Evolutionary conservation across 53 echinoderm and acorn worm species (phyloP).

Genomic region (Crossaster papposus): DNA sequence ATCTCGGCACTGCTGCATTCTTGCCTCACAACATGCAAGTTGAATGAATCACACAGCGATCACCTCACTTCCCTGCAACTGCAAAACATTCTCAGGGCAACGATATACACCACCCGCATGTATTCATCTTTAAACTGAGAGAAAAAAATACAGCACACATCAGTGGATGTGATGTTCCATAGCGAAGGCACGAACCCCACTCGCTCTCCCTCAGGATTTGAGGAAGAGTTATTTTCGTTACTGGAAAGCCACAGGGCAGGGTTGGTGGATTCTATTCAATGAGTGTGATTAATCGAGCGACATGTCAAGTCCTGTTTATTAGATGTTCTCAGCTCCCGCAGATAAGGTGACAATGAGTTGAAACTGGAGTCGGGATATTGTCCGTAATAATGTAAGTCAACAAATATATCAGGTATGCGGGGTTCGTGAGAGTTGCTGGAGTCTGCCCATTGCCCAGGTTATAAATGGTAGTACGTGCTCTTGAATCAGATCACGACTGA

Average conservation of each 20-base stretch:
- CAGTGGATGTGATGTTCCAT: conserved; percentile 16
- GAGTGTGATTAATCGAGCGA: conserved; percentile 28
- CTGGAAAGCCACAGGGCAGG: conserved; percentile 36
- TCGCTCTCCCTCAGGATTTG: neutral
- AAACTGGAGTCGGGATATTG: conserved; percentile 30
- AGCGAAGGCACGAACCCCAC: neutral
- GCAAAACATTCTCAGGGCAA: conserved; percentile 43
- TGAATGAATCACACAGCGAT: conserved; percentile 37
- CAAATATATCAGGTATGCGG: neutral
- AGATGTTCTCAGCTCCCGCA: neutral
- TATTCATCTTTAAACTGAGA: conserved; percentile 7
- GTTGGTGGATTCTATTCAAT: conserved; percentile 24
- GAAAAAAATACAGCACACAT: neutral
- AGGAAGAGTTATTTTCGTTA: conserved; percentile 39
- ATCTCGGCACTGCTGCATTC: neutral
- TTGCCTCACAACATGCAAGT: conserved; percentile 1
- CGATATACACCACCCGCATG: conserved; percentile 30
- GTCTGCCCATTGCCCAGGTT: neutral
- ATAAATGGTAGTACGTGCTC: neutral
- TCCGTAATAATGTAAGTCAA: conserved; percentile 17
- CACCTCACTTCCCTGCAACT: conserved; percentile 22
- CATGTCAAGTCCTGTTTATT: conserved; percentile 50
- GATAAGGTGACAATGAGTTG: conserved; percentile 21
- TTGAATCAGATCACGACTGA: no score
- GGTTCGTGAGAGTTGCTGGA: neutral